Evolutionary conservation across 2,888 invertebrate genomes (phyloP).

Genomic region (Pedicia rivosa): DNA sequence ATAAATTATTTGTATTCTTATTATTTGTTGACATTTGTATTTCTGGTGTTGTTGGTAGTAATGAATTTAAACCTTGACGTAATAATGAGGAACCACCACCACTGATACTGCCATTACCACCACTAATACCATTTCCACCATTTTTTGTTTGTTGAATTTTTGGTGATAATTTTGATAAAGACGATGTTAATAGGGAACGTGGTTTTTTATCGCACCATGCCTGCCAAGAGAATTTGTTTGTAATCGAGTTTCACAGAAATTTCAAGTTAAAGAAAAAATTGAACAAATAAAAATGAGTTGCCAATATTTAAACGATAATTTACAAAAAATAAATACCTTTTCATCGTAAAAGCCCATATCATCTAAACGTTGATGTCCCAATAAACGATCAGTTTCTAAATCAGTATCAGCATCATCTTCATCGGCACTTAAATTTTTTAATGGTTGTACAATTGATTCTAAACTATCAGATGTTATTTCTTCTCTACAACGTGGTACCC

Average conservation of each 20-base stretch:
- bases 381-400: slow-evolving; percentile 87
- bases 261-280: neutral
- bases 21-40: slow-evolving; percentile 17
- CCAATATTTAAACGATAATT: neutral
- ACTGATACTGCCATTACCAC: neutral
- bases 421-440: slow-evolving; percentile 47
- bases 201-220: slow-evolving; percentile 23
- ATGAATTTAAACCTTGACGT: slow-evolving; percentile 29
- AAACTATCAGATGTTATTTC: slow-evolving; percentile 9
- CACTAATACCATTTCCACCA: neutral
- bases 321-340: slow-evolving; percentile 37
- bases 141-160: slow-evolving; percentile 22
- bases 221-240: slow-evolving; percentile 10
- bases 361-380: slow-evolving; percentile 89
- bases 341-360: slow-evolving; percentile 87
- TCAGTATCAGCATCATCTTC: slow-evolving; percentile 89
- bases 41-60: slow-evolving; percentile 28
- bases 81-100: slow-evolving; percentile 13
- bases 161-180: slow-evolving; percentile 29
- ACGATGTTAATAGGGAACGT: slow-evolving; percentile 19
- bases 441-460: slow-evolving; percentile 19
- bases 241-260: neutral
- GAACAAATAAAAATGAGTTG: too few relatives aligned
- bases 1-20: slow-evolving; percentile 17
- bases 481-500: slow-evolving; percentile 47